A percentile compares a stretch with the other conserved stretches of the same genome.
phyloP scores from a whole-genome alignment of 2,113 vertebrate genomes.

The Onychostoma macrolepis region DNA sequence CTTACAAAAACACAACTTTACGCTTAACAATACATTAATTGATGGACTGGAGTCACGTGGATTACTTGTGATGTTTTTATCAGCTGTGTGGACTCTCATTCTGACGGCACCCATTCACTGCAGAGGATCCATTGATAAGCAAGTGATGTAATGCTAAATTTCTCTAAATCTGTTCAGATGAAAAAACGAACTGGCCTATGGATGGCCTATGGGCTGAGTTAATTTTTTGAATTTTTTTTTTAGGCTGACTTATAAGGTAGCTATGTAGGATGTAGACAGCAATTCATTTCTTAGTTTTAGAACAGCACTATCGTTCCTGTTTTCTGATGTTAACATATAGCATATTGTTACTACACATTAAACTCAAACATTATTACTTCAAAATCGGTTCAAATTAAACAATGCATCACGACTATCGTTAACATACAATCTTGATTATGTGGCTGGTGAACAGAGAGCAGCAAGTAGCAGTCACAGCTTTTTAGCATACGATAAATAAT shows the following conservation, averaged over 20 bases:
- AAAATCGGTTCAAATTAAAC: not conserved
- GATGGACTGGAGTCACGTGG: not conserved
- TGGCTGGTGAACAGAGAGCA: constrained; percentile 9
- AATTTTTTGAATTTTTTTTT: no score
- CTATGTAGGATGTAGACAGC: no score
- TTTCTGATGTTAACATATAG: not conserved
- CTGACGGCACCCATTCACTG: not conserved
- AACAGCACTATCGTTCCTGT: not conserved
- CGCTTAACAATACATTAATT: not conserved
- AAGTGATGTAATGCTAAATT: not conserved
- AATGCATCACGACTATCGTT: not conserved
- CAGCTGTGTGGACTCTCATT: not conserved
- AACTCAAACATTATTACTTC: not conserved
- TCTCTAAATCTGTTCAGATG: not conserved
- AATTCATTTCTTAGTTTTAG: not conserved
- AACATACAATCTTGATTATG: not conserved
- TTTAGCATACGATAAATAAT: constrained; percentile 38
- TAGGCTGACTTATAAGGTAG: not conserved
- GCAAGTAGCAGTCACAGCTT: not conserved
- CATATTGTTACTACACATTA: not conserved
- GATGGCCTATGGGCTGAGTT: no score
- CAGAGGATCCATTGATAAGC: not conserved
- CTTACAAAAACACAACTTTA: not conserved
- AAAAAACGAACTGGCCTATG: no score
- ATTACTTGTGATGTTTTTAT: not conserved